Evolutionary conservation across 1,140 invertebrate genomes (phyloP), one percentile per base, ranked within the genome.

Genomic region (Anastrepha obliqua): DNA sequence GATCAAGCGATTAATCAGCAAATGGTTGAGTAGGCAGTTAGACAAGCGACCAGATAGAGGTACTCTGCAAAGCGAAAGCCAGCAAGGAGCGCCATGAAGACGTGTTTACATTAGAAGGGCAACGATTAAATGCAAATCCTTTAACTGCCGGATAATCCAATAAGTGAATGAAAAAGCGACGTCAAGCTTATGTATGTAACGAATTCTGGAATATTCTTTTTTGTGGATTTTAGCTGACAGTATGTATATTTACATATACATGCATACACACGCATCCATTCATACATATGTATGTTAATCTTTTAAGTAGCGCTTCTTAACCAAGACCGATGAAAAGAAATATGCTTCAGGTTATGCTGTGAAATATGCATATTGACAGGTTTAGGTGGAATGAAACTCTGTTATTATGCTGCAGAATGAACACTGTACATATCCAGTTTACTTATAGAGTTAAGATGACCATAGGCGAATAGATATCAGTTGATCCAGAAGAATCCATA

Each of bases 21-120:
- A 86, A 60, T 86, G 85, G 85, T 60, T 59, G 51, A 86, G 85
- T 60, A 86, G 85, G 74, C 74, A 55, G 74, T 55, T 55, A 81
- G 74, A 51, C 44, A 55, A 55, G 47, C 7, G 74, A 42, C 74
- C 17, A 47, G 17, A 51, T 17, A 17, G 67, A 44, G 42, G 67
- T 55, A 15, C 67, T 47, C 47, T 55, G n/a, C 74, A 55, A 8
- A 55, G 47, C 74, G 13, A 55, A 58, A 55, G 47, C 17, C 74
- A 55, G 17, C 9, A 15, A 58, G 74, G 74, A 81, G 74, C 74
- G 74, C 74, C 74, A 55, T 81, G 47, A 47, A 17, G 74, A 81
- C 74, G 47, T 81, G 74, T 81, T 81, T 81, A 81, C 74, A 81
- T 81, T 81, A 81, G 74, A 81, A 81, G 74, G 74, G 74, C 74